phyloP scores from a whole-genome alignment of 2,113 vertebrate genomes.

The Pomatostomus ruficeps region DNA sequence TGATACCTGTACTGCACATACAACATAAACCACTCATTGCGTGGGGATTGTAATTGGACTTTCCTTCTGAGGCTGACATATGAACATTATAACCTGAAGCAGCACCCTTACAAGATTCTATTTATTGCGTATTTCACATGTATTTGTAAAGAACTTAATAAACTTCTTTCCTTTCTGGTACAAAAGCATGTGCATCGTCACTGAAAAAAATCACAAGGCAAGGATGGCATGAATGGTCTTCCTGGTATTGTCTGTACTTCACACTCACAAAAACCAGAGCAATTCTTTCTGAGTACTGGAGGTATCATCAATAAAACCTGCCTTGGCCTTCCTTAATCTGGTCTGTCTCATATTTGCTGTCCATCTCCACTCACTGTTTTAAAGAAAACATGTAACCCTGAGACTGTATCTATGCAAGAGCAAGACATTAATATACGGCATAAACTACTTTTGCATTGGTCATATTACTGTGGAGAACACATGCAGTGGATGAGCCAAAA shows the following conservation, averaged over 20 bases:
- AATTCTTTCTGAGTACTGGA: not conserved
- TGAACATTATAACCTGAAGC: not conserved
- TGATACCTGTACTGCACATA: not conserved
- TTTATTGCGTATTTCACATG: not conserved
- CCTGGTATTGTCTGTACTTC: not conserved
- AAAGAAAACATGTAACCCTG: not conserved
- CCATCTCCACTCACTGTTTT: not conserved
- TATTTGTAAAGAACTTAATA: not conserved
- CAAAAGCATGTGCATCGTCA: not conserved
- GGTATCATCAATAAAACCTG: not conserved
- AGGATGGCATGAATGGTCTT: not conserved
- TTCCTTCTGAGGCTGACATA: not conserved
- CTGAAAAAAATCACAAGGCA: not conserved
- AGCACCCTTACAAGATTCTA: not conserved
- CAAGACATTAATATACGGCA: not conserved
- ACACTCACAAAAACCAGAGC: not conserved
- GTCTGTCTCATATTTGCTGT: not conserved
- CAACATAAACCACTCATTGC: not conserved
- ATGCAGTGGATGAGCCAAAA: not conserved
- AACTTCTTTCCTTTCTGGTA: not conserved
- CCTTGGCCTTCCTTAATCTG: not conserved
- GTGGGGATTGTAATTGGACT: not conserved
- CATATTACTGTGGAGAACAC: not conserved
- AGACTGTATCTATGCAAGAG: not conserved
- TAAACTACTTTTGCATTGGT: not conserved